Conservation (phyloP, 2,797 vertebrate species). For the Bufotes viridis region DNA sequence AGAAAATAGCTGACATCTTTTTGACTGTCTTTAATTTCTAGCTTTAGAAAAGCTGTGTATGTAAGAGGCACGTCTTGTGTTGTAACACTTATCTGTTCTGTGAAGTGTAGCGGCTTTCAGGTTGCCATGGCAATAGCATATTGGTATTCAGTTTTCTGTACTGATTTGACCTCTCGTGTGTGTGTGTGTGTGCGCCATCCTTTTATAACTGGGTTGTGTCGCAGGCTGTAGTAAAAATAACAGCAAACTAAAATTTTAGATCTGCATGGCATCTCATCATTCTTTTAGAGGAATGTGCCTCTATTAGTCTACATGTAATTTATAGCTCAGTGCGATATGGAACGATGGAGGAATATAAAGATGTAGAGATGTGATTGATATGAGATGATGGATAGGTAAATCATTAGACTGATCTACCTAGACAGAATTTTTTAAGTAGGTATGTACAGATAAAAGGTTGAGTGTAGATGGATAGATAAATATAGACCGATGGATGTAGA, state of each 20-base stretch:
- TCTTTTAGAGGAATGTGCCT: not conserved
- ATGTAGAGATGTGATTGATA: too few species aligned
- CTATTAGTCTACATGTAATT: not conserved
- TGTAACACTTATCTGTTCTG: constrained; percentile 55
- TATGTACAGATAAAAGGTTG: too few species aligned
- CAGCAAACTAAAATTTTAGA: not conserved
- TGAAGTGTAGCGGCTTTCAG: constrained; percentile 53
- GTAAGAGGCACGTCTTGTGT: constrained; percentile 27
- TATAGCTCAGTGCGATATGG: too few species aligned
- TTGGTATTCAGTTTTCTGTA: constrained; percentile 19
- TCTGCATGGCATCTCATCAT: not conserved
- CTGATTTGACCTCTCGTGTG: constrained; percentile 31
- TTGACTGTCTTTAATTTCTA: not conserved
- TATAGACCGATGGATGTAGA: too few species aligned
- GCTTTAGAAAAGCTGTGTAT: not conserved
- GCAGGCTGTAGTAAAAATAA: not conserved
- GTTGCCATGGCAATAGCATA: constrained; percentile 51
- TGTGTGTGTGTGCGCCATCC: not conserved
- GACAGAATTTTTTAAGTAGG: too few species aligned
- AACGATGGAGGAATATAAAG: too few species aligned
- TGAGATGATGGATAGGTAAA: too few species aligned
- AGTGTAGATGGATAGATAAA: too few species aligned
- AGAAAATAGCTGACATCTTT: not conserved
- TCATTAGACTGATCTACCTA: too few species aligned
- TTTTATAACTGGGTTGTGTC: not conserved